Base-by-base conservation (phyloP, 2,113 vertebrate genomes). In the Cyanistes caeruleus region DNA sequence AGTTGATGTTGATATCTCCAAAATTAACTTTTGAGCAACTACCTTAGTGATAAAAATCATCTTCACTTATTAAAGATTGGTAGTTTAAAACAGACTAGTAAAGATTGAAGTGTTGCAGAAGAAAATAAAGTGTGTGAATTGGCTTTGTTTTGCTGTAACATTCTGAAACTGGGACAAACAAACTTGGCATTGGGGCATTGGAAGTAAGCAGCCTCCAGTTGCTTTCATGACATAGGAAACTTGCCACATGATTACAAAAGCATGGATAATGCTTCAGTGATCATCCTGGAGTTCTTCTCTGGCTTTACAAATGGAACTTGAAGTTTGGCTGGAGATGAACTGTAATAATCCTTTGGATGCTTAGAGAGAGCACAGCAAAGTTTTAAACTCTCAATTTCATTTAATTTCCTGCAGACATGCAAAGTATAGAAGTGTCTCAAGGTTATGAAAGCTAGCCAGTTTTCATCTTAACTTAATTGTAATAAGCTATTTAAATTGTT, bases 81-180 rank as follows among this genome's bases (percentile, higher is more conserved):
- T 92, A 65, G 35, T 48, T 52, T 37, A 84, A 74, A 43, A 33
- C 19, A 74, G 48, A 13, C 37, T 84, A 18, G 63, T 27, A 56
- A 53, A 84, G 15, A 44, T 63, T 41, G 85, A 92, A 20, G 11
- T 12, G 11, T 3, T 84, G 51, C 48, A 79, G 43, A 52, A 84
- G 23, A 59, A 82, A 81, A 69, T 67, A 60, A 84, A 65, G 24
- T 56, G 44, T 84, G 58, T 1, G 0, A 8, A 10, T 41, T 1
- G 0, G 43, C 65, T 87, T 93, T 73, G 51, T 92, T 91, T 95
- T 90, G 31, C 79, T 81, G 37, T 87, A 83, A 37, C 69, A 87
- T 87, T 63, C 72, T 92, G 82, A 96, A 96, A 97, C 65, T 92
- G 77, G 93, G 92, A 77, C 87, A 95, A 93, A 87, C 73, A 55